Percentiles rank a stretch among this genome's conserved stretches.
These are phyloP conservation scores for Sorex fumeus DNA, from an alignment of 2,113 vertebrate species.

Conservation along the genomic window DNA sequence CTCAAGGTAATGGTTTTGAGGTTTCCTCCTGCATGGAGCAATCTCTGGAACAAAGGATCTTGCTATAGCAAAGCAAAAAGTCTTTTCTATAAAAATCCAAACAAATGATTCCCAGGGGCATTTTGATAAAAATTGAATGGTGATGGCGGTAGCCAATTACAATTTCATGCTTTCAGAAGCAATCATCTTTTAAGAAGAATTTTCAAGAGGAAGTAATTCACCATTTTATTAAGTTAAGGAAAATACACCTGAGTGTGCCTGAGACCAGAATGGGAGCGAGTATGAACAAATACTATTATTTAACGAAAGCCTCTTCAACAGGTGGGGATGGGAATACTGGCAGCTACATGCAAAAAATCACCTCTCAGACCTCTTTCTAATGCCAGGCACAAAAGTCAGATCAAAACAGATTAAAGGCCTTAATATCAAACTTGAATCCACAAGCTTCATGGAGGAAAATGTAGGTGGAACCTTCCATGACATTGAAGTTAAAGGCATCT, in stretches of 20 bases:
- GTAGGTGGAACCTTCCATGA: no score
- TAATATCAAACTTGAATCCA: no score
- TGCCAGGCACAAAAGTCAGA: no score
- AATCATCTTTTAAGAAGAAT: slow-evolving; percentile 2
- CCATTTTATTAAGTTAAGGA: slow-evolving; percentile 13
- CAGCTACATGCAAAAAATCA: no score
- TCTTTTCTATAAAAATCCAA: no score
- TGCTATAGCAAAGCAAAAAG: background rate
- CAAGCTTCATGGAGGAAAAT: no score
- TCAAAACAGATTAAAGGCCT: no score
- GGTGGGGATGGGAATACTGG: no score
- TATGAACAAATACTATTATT: background rate
- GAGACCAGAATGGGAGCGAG: background rate
- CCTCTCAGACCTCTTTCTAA: background rate
- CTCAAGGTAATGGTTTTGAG: background rate
- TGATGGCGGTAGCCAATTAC: background rate
- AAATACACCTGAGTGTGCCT: background rate
- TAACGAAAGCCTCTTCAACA: background rate
- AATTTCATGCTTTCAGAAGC: slow-evolving; percentile 11
- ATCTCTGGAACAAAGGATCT: background rate
- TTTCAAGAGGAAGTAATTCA: background rate
- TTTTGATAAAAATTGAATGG: background rate
- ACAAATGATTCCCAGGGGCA: background rate
- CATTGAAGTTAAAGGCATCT: no score
- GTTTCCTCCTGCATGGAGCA: background rate